Percentiles rank a stretch among this genome's conserved stretches.
phyloP scores from a whole-genome alignment of 2,888 invertebrate species.

The Cyclophora punctaria region DNA sequence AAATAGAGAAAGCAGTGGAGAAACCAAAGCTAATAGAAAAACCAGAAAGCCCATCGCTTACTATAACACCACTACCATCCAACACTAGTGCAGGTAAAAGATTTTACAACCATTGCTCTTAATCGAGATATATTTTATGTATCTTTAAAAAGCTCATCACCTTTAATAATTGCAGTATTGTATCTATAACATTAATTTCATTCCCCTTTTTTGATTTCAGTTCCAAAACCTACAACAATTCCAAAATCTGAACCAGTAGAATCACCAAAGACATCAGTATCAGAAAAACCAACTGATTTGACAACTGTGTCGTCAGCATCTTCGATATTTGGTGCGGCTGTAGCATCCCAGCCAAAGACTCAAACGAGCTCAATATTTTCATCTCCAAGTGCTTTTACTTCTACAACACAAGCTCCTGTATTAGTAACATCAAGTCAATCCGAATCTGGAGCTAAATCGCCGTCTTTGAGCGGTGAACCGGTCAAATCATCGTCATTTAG shows the following conservation, averaged over 20 bases:
- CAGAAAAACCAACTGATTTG: conserved; percentile 13
- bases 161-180: too few relatives aligned
- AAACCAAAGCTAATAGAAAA: too few relatives aligned
- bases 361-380: conserved; percentile 18
- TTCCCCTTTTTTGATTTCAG: too few relatives aligned
- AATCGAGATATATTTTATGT: too few relatives aligned
- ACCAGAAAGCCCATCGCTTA: too few relatives aligned
- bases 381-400: conserved; percentile 19
- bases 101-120: too few relatives aligned
- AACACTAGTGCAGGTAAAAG: conserved; percentile 7
- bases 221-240: conserved; percentile 1
- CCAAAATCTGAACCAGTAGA: conserved; percentile 14
- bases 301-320: conserved; percentile 25
- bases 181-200: too few relatives aligned
- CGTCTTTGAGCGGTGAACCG: conserved; percentile 3
- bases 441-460: conserved; percentile 3
- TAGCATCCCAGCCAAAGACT: conserved; percentile 23
- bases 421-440: conserved; percentile 10
- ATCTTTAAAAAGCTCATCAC: too few relatives aligned
- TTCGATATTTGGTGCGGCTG: conserved; percentile 40
- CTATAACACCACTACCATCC: conserved; percentile 2
- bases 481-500: conserved; percentile 7
- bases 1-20: too few relatives aligned
- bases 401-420: conserved; percentile 16
- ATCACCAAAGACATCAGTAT: conserved; percentile 11